Percentiles rank a stretch among this genome's conserved stretches.
phyloP scores from a whole-genome alignment of 2,888 invertebrate genomes.

The Harmothoe impar region DNA sequence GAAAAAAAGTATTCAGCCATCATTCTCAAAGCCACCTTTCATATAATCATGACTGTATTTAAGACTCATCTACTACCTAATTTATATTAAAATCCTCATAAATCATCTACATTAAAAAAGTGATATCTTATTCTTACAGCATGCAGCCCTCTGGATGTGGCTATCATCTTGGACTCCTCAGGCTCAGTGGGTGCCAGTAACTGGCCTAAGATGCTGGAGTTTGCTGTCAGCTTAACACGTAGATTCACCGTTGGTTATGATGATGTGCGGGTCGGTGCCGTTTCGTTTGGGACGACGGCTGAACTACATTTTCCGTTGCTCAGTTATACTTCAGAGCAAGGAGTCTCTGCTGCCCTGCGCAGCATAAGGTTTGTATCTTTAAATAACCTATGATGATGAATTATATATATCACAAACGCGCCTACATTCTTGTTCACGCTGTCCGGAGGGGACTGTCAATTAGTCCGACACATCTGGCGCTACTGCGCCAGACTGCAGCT shows the following conservation, averaged over 20 bases:
- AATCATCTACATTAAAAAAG: no score
- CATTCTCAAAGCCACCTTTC: no score
- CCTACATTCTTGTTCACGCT: background rate
- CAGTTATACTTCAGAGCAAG: conserved; percentile 17
- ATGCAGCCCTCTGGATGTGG: conserved; percentile 40
- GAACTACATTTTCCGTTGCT: conserved; percentile 64
- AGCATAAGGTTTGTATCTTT: conserved; percentile 2
- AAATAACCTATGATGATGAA: no score
- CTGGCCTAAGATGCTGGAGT: conserved; percentile 64
- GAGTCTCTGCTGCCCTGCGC: conserved; percentile 1
- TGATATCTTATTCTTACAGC: no score
- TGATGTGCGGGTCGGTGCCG: conserved; percentile 38
- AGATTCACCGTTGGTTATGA: conserved; percentile 1
- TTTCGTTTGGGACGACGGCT: conserved; percentile 58
- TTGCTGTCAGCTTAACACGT: background rate
- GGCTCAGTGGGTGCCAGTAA: conserved; percentile 66
- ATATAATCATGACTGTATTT: no score
- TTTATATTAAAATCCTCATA: no score
- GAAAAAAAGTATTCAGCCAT: no score
- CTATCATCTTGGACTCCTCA: conserved; percentile 67
- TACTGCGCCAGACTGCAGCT: no score
- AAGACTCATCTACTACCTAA: no score
- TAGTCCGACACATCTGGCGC: no score
- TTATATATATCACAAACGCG: background rate
- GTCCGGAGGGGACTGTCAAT: conserved; percentile 29